These are phyloP conservation scores for Tenualosa thibaudeaui DNA, from an alignment of 2,797 vertebrate genomes.

Conservation along the genomic window DNA sequence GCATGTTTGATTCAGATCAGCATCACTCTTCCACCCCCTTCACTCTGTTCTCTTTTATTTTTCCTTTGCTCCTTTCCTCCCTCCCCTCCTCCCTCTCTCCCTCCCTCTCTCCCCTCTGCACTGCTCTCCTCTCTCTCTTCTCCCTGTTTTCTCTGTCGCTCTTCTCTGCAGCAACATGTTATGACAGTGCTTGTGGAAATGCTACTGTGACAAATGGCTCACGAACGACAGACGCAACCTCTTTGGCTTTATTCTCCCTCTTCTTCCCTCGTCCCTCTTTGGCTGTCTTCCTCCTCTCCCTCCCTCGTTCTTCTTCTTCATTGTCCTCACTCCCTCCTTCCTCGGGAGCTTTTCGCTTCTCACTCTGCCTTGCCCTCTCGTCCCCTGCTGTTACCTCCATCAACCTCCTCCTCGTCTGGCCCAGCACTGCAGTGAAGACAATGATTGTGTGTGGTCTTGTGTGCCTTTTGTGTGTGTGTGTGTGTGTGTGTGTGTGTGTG, in stretches of 20 bases:
- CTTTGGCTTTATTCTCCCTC: neutral
- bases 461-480: neutral
- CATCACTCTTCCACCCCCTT: neutral
- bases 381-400: neutral
- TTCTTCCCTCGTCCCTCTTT: neutral
- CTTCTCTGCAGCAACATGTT: slow-evolving; percentile 48
- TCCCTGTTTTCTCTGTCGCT: slow-evolving; percentile 22
- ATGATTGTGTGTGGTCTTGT: neutral
- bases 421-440: neutral
- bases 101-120: neutral
- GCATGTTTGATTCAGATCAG: neutral
- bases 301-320: slow-evolving; percentile 38
- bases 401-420: neutral
- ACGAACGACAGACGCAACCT: slow-evolving; percentile 39
- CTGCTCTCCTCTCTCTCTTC: neutral
- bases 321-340: neutral
- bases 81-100: too few species aligned
- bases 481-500: neutral
- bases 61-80: neutral
- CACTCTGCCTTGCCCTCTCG: slow-evolving; percentile 38
- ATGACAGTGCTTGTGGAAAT: slow-evolving; percentile 20
- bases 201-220: neutral
- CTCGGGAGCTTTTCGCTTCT: slow-evolving; percentile 46
- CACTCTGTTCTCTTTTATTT: neutral
- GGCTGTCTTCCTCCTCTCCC: neutral